Evolutionary conservation across 2,113 vertebrate species (phyloP), one percentile per base, ranked within the genome.

Genomic region (Mola mola): DNA sequence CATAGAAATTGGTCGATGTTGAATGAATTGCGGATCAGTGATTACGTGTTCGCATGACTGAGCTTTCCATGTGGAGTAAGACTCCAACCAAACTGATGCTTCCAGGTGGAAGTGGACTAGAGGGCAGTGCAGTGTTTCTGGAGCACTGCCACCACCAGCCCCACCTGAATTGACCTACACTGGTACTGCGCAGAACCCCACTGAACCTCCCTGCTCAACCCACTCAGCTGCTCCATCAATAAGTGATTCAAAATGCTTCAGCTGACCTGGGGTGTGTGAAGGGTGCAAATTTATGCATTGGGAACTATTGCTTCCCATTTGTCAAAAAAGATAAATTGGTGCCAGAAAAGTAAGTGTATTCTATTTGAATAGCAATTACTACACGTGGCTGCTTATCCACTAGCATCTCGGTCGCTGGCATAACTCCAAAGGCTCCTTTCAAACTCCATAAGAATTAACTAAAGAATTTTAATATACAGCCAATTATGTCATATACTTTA

Each of bases 91-190:
- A 67, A 71, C 77, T 59, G 73, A 74, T 47, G 66, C 71, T 84
- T 84, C 82, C 84, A 83, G 81, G 81, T 80, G 76, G 60, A 87
- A 85, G 66, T 10, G 20, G 47, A 86, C 51, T n/a, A 48, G 19
- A 48, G 71, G 63, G 63, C 59, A 63, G 56, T 3, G 2, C 16
- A 8, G 69, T 33, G 68, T 71, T 74, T 70, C 66, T 75, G 77
- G 66, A 76, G 47, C 29, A 3, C 43, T n/a, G 81, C 79, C 78
- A 74, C 53, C 40, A 12, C 43, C n/a, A 43, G 49, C 42, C 78
- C 47, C 58, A 47, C 67, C 79, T 43, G 47, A 25, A 65, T 58
- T 55, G 31, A 59, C 57, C 71, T 4, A 4, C 6, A 2, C 43
- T 55, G 33, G 41, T 17, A 4, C 59, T 13, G 43, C 49, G 33